Evolutionary conservation across 2,888 invertebrate genomes (phyloP).

Genomic region (Drosophila mulleri): DNA sequence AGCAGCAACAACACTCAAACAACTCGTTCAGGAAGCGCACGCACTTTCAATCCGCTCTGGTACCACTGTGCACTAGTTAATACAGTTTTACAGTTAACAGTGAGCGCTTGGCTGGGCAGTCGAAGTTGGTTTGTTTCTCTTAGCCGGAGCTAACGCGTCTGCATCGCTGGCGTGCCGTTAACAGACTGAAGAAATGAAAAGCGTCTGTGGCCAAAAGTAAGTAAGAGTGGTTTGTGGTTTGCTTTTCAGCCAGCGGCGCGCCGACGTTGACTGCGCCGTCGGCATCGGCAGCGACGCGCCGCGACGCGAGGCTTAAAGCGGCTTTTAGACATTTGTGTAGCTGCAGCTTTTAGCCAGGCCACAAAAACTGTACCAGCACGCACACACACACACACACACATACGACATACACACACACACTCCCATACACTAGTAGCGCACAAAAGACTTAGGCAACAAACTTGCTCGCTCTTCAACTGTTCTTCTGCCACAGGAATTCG

Average conservation of each 20-base stretch:
- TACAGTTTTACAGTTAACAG: slow-evolving; percentile 30
- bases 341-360: slow-evolving; percentile 42
- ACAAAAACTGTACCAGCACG: slow-evolving; percentile 52
- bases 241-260: slow-evolving; percentile 52
- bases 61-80: slow-evolving; percentile 54
- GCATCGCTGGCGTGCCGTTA: slow-evolving; percentile 84
- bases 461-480: slow-evolving; percentile 23
- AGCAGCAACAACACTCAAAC: slow-evolving; percentile 5
- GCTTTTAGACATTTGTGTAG: slow-evolving; percentile 57
- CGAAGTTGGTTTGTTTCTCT: slow-evolving; percentile 22
- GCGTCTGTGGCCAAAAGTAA: slow-evolving; percentile 82
- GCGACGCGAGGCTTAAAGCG: slow-evolving; percentile 34
- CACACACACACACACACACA: slow-evolving; percentile 4
- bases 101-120: background rate
- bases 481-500: slow-evolving; percentile 51
- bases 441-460: slow-evolving; percentile 73
- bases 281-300: slow-evolving; percentile 6
- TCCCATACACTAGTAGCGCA: slow-evolving; percentile 20
- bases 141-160: slow-evolving; percentile 79
- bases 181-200: slow-evolving; percentile 85
- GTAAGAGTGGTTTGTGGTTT: slow-evolving; percentile 78
- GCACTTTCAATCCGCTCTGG: slow-evolving; percentile 42
- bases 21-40: slow-evolving; percentile 53
- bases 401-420: background rate
- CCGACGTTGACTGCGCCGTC: slow-evolving; percentile 19